Conservation (phyloP, 2,888 invertebrate genomes). For the Macaria liturata region DNA sequence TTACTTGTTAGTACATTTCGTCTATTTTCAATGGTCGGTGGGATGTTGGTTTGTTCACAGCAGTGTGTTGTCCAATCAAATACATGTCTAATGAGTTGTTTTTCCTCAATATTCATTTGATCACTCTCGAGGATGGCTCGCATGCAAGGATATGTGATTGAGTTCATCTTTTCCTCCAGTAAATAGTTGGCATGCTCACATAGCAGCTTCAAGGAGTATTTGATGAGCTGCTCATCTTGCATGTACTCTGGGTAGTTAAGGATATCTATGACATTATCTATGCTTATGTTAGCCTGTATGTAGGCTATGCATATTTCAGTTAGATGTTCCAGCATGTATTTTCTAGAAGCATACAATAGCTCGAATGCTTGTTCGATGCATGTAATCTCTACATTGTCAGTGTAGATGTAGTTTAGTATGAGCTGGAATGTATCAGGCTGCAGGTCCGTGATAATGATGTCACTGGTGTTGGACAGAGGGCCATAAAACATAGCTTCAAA, state of each 20-base stretch:
- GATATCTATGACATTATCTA: slow-evolving; percentile 82
- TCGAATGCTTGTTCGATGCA: slow-evolving; percentile 84
- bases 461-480: slow-evolving; percentile 75
- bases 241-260: slow-evolving; percentile 84
- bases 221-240: slow-evolving; percentile 79
- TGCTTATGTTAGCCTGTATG: slow-evolving; percentile 79
- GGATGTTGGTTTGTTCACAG: slow-evolving; percentile 69
- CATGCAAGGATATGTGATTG: slow-evolving; percentile 76
- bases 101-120: slow-evolving; percentile 77
- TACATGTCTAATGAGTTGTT: slow-evolving; percentile 77
- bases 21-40: slow-evolving; percentile 67
- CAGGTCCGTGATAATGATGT: slow-evolving; percentile 83
- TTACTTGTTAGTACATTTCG: slow-evolving; percentile 65
- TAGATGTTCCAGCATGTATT: slow-evolving; percentile 84
- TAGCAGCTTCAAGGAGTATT: slow-evolving; percentile 80
- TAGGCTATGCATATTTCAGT: slow-evolving; percentile 77
- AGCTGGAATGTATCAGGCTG: slow-evolving; percentile 84
- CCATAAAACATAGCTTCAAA: slow-evolving; percentile 88
- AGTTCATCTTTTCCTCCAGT: slow-evolving; percentile 72
- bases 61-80: slow-evolving; percentile 82
- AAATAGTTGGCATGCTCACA: slow-evolving; percentile 81
- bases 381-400: slow-evolving; percentile 79
- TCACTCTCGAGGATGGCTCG: slow-evolving; percentile 75
- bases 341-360: slow-evolving; percentile 85
- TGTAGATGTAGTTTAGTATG: slow-evolving; percentile 85